Percentiles rank a stretch among this genome's conserved stretches.
Conservation (phyloP, 1,140 invertebrate species). For the Drosophila willistoni region DNA sequence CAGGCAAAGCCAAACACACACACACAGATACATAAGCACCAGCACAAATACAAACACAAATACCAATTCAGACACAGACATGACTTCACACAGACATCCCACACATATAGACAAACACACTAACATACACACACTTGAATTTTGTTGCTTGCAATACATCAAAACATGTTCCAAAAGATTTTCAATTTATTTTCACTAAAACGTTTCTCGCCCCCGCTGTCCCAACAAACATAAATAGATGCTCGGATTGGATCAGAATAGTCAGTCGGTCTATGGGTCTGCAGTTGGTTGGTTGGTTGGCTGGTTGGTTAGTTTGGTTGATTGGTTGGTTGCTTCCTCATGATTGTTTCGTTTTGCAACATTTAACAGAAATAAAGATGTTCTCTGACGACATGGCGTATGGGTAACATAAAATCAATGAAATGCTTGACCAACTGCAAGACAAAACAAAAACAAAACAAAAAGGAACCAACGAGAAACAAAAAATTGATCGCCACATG, state of each 20-base stretch:
- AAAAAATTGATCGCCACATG: slow-evolving; percentile 68
- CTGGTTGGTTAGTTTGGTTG: slow-evolving; percentile 36
- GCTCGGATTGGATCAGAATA: not conserved
- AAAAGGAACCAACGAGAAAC: not conserved
- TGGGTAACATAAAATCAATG: slow-evolving; percentile 43
- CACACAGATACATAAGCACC: slow-evolving; percentile 23
- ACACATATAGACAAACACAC: slow-evolving; percentile 12
- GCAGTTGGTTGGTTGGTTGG: slow-evolving; percentile 38
- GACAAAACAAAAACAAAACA: slow-evolving; percentile 11
- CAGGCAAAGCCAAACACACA: slow-evolving; percentile 46
- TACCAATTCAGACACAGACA: slow-evolving; percentile 6
- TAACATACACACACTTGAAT: slow-evolving; percentile 16
- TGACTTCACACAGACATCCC: slow-evolving; percentile 7
- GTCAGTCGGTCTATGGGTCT: slow-evolving; percentile 22
- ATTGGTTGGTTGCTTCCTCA: slow-evolving; percentile 13
- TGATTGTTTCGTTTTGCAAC: slow-evolving; percentile 56
- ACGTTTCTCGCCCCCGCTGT: slow-evolving; percentile 60
- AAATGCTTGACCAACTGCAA: slow-evolving; percentile 70
- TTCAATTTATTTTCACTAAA: slow-evolving; percentile 79
- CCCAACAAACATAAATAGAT: not conserved
- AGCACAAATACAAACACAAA: slow-evolving; percentile 7
- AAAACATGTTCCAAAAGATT: slow-evolving; percentile 73
- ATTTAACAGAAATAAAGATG: slow-evolving; percentile 50
- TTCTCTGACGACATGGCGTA: slow-evolving; percentile 12
- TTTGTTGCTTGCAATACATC: slow-evolving; percentile 54